Evolutionary conservation across 2,797 vertebrate species (phyloP).

Genomic region (Podarcis siculus): DNA sequence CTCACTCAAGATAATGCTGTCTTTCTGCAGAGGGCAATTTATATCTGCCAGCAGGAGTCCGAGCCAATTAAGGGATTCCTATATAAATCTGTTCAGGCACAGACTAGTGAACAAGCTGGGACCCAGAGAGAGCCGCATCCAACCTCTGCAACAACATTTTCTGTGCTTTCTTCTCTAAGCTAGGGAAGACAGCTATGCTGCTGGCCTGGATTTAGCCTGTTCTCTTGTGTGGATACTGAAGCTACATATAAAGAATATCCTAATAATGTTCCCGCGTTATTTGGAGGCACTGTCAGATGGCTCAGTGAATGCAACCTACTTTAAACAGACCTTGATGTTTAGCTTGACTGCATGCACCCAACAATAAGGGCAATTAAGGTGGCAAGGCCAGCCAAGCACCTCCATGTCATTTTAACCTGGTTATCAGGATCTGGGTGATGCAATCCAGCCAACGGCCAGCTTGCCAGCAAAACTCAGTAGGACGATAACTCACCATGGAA

Average conservation of each 20-base stretch:
- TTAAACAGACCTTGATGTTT: background rate
- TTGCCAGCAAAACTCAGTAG: background rate
- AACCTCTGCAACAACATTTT: background rate
- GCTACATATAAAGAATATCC: background rate
- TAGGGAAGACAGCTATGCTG: background rate
- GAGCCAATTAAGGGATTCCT: constrained; percentile 27
- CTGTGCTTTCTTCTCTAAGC: background rate
- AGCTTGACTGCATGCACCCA: background rate
- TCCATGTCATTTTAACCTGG: constrained; percentile 15
- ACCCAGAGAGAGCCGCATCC: background rate
- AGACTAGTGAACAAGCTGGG: background rate
- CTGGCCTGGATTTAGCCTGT: background rate
- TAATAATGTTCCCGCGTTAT: background rate
- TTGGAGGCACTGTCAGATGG: background rate
- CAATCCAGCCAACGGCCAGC: background rate
- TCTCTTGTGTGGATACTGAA: background rate
- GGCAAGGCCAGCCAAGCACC: constrained; percentile 1
- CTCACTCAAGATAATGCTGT: background rate
- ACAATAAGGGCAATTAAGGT: background rate
- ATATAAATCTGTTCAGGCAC: constrained; percentile 1
- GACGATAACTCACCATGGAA: background rate
- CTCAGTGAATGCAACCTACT: background rate
- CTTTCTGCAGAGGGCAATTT: constrained; percentile 11
- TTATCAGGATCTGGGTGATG: background rate
- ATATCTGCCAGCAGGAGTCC: constrained; percentile 21